Evolutionary conservation across 1,140 invertebrate species (phyloP), one percentile per base, ranked within the genome.

Genomic region (Sitobion miscanthi): DNA sequence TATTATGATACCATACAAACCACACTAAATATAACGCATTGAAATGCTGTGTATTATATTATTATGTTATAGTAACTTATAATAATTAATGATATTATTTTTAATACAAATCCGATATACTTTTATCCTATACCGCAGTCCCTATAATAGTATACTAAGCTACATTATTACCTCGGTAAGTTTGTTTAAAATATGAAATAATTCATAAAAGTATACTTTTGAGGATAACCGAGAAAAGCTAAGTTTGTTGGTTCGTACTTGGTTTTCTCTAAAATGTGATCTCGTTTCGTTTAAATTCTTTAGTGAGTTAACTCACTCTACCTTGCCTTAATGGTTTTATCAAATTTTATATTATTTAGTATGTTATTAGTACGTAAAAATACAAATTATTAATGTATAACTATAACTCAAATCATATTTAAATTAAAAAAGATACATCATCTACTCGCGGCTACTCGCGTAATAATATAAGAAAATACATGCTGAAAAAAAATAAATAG

Each of bases 1-100:
- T 77, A 77, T 77, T 77, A 77, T 77, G 30, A 35, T 77, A 77
- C 62, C 62, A n/a, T 17, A 77, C 62, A 77, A 77, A 77, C 30
- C 14, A 17, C 62, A 77, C 62, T 77, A 77, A 77, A 77, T 77
- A 83, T 83, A 83, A 83, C 20, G 77, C 77, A 83, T 83, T 83
- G 77, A 83, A 38, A 83, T 38, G 20, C 77, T 21, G 11, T 54
- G 52, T n/a, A 69, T n/a, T n/a, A 69, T 52, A 52, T 3, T 52
- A 20, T 20, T 4, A 52, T 52, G 49, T 17, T 49, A n/a, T 30
- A 69, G 30, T 69, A 69, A 20, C 45, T 57, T 11, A 25, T 57
- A 25, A 9, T 69, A n/a, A n/a, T 69, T n/a, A n/a, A 69, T 21
- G 30, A 69, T 47, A 47, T n/a, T 30, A 69, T 14, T 69, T 69